Evolutionary conservation across 2,888 invertebrate genomes (phyloP), one percentile per base, ranked within the genome.

Genomic region (Drosophila anceps): DNA sequence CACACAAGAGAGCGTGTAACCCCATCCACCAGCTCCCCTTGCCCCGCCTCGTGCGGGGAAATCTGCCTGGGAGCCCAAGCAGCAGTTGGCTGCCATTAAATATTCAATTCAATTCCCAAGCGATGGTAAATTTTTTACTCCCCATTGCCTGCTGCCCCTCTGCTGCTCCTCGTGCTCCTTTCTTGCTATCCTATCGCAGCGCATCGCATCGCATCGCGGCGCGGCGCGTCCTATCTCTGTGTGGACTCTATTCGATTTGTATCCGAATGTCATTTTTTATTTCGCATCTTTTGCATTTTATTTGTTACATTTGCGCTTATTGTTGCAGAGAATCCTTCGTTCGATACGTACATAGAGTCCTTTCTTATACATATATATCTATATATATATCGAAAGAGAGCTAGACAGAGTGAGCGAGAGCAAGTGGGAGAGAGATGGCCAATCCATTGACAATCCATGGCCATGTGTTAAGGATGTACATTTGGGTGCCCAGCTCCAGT

Each of bases 231-330:
- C 58, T 60, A 62, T 64, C 81, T 35, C 81, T 35, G 37, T 44
- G 24, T 37, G 61, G 79, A 67, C 67, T 81, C 73, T 61, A 78
- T 86, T 83, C 90, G 89, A 86, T 90, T 90, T 91, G 84, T 90
- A 88, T 90, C 77, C 81, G 84, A 90, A 90, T 90, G 90, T 84
- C 90, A 90, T 90, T 90, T 90, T 88, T 88, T 90, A 87, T 87
- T 88, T 90, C 87, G 82, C 77, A 86, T 83, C 79, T 79, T 79
- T 77, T 80, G 76, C 89, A 82, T 90, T 84, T 85, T 89, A 89
- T 87, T 89, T 89, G 88, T 84, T 84, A 90, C 85, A 83, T 76
- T 91, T 84, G 83, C 79, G 75, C 79, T 83, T 84, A 84, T 84
- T 80, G 72, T 71, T 82, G 67, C 60, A 41, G 37, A 53, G 70